Base-by-base conservation (phyloP, 2,113 vertebrate genomes). In the Cryptomyrus ogoouensis region DNA sequence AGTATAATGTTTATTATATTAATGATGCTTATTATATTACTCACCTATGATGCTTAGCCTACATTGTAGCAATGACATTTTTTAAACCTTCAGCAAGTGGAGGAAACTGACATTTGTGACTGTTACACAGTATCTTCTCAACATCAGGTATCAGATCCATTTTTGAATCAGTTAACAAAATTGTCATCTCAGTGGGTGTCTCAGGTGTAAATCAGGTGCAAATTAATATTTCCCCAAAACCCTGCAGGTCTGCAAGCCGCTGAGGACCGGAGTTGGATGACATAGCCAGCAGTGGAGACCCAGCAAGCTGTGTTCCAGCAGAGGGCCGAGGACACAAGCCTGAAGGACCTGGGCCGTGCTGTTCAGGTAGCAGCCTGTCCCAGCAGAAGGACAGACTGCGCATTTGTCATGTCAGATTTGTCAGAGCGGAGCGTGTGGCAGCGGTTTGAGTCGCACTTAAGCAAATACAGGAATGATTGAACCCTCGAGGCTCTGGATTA, bases 391-490 rank as follows among this genome's bases (percentile, higher is more conserved):
- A 89, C 50, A 44, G 52, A 84, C 9, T 21, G n/a, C 13, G n/a
- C 89, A 89, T 84, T 46, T 53, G 84, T 89, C 77, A 83, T 5
- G 31, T 62, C 21, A 5, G 24, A 15, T 19, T 10, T 44, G 58
- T 47, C 42, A 17, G 21, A 88, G 58, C 0, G 31, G n/a, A 47
- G 21, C 12, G 44, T 5, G 56, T 27, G 31, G 2, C 24, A 6
- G 7, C 0, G 85, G 56, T 74, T 42, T 90, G 89, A 93, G 93
- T 50, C 90, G 91, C 89, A 84, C 90, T 89, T 90, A 74, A 74
- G 88, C 91, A 92, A 94, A 93, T 90, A 88, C 27, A 5, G 9
- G 50, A 66, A 90, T 89, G 39, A 88, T 70, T 88, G 62, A 90
- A 39, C 74, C 74, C 89, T 80, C 5, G 21, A 83, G 42, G 90